Evolutionary conservation across 2,888 invertebrate species (phyloP), one percentile per base, ranked within the genome.

Genomic region (Tipula helvola): DNA sequence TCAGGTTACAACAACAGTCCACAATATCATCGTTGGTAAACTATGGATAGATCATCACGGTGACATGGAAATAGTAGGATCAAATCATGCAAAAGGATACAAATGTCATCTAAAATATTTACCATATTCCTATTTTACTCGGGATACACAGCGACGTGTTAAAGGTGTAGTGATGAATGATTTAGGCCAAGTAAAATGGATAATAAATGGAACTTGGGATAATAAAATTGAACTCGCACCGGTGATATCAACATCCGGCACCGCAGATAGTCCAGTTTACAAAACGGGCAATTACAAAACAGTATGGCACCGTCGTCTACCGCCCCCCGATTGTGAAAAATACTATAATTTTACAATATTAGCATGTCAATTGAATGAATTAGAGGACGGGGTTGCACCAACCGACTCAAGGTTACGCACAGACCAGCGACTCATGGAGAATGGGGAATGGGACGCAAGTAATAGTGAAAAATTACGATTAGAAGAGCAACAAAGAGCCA

Each of bases 21-120:
- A 99, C 93, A 99, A 99, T 92, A 99, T 99, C 89, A 99, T 99
- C 89, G 99, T 99, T 87, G 99, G 99, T 88, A 98, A 97, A 92
- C 93, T 99, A 89, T 99, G 99, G 99, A 98, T 99, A 87, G 99
- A 99, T 93, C 98, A 99, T 92, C 98, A 99, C 91, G 99, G 99
- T 85, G 99, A 99, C 91, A 99, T 98, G 97, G 98, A 99, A 91
- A 99, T 99, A 88, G 93, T 95, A 87, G 95, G 95, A 88, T 93
- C 94, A 89, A 99, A 99, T 91, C 96, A 96, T 88, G 95, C 95
- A 84, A 95, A 95, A 86, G 98, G 98, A 86, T 96, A 98, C 90
- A 97, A 97, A 91, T 99, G 99, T 92, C 97, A 97, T 91, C 94
- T 99, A 89, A 99, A 99, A 92, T 99, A 97, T 93, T 95, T 97